These are phyloP conservation scores for Hemithea aestivaria DNA, from an alignment of 2,888 invertebrate species.

Conservation along the genomic window DNA sequence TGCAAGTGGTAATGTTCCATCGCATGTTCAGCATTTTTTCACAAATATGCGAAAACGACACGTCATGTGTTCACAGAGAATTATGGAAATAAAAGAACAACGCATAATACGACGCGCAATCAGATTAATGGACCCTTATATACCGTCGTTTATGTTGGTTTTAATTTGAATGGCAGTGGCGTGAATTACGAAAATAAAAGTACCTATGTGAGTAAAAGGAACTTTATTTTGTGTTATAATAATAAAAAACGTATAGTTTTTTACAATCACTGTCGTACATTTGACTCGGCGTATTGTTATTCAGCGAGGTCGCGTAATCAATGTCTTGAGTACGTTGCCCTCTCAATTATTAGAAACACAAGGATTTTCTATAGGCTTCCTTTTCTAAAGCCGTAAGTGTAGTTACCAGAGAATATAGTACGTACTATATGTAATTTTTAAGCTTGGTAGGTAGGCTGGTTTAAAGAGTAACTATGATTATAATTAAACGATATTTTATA, in stretches of 20 bases:
- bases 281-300: too few relatives aligned
- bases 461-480: too few relatives aligned
- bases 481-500: too few relatives aligned
- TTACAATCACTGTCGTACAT: too few relatives aligned
- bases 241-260: conserved; percentile 22
- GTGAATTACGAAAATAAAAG: conserved; percentile 7
- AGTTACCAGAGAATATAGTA: too few relatives aligned
- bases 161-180: conserved; percentile 6
- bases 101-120: conserved; percentile 2
- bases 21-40: conserved; percentile 16
- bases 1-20: conserved; percentile 11
- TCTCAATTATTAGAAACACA: too few relatives aligned
- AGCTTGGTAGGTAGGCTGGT: too few relatives aligned
- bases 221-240: conserved; percentile 19
- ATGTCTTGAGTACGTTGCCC: too few relatives aligned
- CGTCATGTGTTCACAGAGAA: conserved; percentile 11
- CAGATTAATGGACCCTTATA: conserved; percentile 6
- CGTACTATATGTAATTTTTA: too few relatives aligned
- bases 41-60: conserved; percentile 18
- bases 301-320: too few relatives aligned
- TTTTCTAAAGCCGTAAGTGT: too few relatives aligned
- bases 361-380: too few relatives aligned
- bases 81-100: conserved; percentile 12
- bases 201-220: conserved; percentile 4
- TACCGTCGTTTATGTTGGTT: neutral